These are phyloP conservation scores for Coecobrya sp. DNA, from an alignment of 2,888 invertebrate genomes.

Conservation along the genomic window DNA sequence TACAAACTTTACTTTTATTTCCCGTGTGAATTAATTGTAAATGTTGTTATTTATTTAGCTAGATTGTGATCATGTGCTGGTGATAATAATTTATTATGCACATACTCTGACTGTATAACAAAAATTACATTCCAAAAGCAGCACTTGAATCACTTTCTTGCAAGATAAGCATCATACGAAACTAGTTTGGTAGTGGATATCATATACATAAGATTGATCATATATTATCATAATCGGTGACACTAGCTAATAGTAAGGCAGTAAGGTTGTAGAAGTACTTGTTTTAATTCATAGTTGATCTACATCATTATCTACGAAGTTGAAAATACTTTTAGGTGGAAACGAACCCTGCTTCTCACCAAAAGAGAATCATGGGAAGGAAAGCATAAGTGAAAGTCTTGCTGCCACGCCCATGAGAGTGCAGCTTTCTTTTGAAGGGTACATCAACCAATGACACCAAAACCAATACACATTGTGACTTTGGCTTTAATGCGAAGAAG, in stretches of 20 bases:
- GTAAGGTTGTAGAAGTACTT: too few species aligned
- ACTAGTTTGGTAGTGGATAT: too few species aligned
- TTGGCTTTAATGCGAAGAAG: background rate
- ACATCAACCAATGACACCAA: background rate
- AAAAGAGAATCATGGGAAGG: constrained; percentile 39
- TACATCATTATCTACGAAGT: constrained; percentile 15
- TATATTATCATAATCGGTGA: too few species aligned
- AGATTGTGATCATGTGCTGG: background rate
- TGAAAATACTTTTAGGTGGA: constrained; percentile 8
- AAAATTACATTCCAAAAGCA: too few species aligned
- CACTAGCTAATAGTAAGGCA: too few species aligned
- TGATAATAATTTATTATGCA: background rate
- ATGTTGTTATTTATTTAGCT: background rate
- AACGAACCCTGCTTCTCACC: background rate
- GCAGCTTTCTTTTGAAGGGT: background rate
- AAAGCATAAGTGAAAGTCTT: constrained; percentile 28
- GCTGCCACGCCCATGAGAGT: constrained; percentile 54
- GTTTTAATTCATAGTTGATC: too few species aligned
- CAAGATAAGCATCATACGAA: too few species aligned
- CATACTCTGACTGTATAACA: too few species aligned
- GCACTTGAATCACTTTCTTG: too few species aligned
- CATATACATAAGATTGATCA: too few species aligned
- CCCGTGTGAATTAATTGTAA: constrained; percentile 15
- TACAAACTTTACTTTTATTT: constrained; percentile 34
- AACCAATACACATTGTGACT: background rate